These are phyloP conservation scores for Exephanes ischioxanthus DNA, from an alignment of 2,888 invertebrate genomes.

Conservation along the genomic window DNA sequence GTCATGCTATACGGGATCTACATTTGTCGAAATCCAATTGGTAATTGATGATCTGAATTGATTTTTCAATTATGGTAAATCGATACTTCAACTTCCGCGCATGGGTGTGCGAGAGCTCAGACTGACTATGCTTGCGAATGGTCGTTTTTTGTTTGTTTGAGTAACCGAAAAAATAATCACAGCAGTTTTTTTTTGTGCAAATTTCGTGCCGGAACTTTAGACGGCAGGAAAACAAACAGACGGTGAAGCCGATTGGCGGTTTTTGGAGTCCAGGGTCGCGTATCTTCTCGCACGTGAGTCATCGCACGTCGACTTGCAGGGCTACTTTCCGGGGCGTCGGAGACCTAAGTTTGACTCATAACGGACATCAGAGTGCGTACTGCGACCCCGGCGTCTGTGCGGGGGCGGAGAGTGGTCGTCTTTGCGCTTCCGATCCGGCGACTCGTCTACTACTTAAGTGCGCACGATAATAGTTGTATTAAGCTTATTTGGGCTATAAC, in stretches of 20 bases:
- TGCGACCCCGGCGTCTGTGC: conserved; percentile 2
- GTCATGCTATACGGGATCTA: too few relatives aligned
- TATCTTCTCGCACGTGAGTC: not conserved
- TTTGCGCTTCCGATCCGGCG: conserved; percentile 36
- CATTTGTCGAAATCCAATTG: too few relatives aligned
- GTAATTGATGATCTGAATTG: too few relatives aligned
- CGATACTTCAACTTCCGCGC: too few relatives aligned
- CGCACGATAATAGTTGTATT: conserved; percentile 10
- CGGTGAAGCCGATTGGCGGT: too few relatives aligned
- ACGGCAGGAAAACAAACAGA: not conserved
- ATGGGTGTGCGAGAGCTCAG: too few relatives aligned
- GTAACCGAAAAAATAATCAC: too few relatives aligned
- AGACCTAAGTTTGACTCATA: conserved; percentile 21
- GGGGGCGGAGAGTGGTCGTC: conserved; percentile 37
- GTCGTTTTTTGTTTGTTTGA: too few relatives aligned
- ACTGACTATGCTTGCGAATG: too few relatives aligned
- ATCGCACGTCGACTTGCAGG: not conserved
- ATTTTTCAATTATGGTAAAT: too few relatives aligned
- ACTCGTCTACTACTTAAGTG: conserved; percentile 14
- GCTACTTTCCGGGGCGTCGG: conserved; percentile 4
- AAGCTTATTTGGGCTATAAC: conserved; percentile 10
- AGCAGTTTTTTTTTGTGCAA: not conserved
- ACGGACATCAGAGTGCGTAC: conserved; percentile 10
- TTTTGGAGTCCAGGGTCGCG: not conserved
- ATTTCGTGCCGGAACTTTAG: not conserved